Evolutionary conservation across 2,113 vertebrate genomes (phyloP).

Genomic region (Tragulus kanchil): DNA sequence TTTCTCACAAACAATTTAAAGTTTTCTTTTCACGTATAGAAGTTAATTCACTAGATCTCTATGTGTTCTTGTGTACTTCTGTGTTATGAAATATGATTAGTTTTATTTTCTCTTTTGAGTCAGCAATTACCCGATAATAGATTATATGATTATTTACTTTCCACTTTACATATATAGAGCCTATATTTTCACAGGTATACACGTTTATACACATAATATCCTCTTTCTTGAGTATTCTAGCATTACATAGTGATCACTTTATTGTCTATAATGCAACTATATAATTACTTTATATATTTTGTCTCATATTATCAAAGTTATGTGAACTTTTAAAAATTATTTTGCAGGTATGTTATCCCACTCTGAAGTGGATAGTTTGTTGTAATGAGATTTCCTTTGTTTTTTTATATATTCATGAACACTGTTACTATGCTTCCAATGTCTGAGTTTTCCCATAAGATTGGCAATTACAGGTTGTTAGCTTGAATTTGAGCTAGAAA

Average conservation of each 20-base stretch:
- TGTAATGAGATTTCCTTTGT: not conserved
- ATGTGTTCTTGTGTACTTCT: not conserved
- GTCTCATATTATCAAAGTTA: not conserved
- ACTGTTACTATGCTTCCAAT: not conserved
- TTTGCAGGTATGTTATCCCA: not conserved
- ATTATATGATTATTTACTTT: not conserved
- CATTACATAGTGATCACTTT: not conserved
- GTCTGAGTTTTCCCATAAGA: not conserved
- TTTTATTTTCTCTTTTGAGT: not conserved
- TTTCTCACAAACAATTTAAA: not conserved
- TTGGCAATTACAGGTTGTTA: not conserved
- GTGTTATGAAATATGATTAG: not conserved
- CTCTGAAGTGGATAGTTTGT: not conserved
- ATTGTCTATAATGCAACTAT: not conserved
- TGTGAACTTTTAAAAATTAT: not conserved
- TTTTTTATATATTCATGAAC: not conserved
- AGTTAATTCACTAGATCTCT: not conserved
- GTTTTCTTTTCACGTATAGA: not conserved
- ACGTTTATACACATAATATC: not conserved
- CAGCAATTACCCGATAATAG: not conserved
- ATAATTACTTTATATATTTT: not conserved
- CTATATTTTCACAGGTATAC: not conserved
- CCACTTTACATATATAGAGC: not conserved
- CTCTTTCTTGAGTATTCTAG: not conserved
- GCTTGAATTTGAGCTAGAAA: not conserved